phyloP scores from a whole-genome alignment of 2,888 invertebrate species.

The Ephialtes manifestator region DNA sequence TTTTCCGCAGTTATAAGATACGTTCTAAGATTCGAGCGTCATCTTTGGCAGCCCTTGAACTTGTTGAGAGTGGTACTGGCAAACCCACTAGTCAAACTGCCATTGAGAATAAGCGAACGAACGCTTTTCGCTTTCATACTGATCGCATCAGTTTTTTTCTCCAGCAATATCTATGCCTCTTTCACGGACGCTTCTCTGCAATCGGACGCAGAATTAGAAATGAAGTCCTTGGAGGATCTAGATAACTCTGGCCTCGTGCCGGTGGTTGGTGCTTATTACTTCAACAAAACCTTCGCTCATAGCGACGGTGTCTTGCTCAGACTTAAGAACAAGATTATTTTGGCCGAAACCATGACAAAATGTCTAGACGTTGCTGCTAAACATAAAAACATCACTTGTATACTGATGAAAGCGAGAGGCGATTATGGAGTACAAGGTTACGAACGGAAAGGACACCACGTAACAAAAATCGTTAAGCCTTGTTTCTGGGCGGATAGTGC shows the following conservation, averaged over 20 bases:
- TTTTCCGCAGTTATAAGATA: conserved; percentile 19
- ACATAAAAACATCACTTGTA: conserved; percentile 52
- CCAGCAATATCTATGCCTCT: conserved; percentile 60
- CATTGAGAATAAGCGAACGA: conserved; percentile 52
- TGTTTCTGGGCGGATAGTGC: conserved; percentile 59
- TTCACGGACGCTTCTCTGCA: conserved; percentile 60
- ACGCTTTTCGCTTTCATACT: conserved; percentile 54
- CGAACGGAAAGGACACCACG: neutral
- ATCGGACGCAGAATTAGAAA: conserved; percentile 1
- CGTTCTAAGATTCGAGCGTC: conserved; percentile 51
- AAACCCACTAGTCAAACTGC: conserved; percentile 32
- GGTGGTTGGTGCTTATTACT: conserved; percentile 26
- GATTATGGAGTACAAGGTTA: neutral
- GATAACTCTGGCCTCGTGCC: conserved; percentile 63
- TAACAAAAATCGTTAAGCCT: conserved; percentile 18
- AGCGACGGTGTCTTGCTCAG: conserved; percentile 33
- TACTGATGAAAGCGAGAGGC: conserved; percentile 27
- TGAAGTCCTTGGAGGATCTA: conserved; percentile 58
- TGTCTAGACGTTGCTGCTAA: conserved; percentile 41
- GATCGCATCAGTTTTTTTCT: conserved; percentile 61
- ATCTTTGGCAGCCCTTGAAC: conserved; percentile 54
- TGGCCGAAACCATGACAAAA: neutral
- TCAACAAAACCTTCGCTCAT: conserved; percentile 49
- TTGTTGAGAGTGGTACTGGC: conserved; percentile 63
- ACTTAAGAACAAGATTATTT: conserved; percentile 41